Base-by-base conservation (phyloP, 2,797 vertebrate species). In the Moxostoma hubbsi region DNA sequence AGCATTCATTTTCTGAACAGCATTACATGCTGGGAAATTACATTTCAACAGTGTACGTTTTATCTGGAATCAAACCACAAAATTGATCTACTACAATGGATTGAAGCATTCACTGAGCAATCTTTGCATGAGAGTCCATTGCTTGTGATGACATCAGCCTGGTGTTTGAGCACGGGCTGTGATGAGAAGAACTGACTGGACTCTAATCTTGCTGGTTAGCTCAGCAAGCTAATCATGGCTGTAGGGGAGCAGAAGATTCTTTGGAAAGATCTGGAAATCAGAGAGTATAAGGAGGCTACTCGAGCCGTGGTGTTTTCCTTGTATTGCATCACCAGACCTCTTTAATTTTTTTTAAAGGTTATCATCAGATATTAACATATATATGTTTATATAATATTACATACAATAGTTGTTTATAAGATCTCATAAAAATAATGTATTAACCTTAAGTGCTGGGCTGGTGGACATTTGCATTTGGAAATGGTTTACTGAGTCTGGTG, bases 271-370 rank as follows among this genome's bases (percentile, higher is more conserved):
- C 65, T 75, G 75, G 77, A 83, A 36, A 83, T 78, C 69, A 73
- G 76, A 74, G 75, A n/a, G 57, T 64, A 64, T 80, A 80, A 71
- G 58, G 24, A 68, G 7, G 51, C 58, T 15, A 16, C 65, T 77
- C 55, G 6, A 82, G 80, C 74, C 43, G 65, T 15, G 47, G 72
- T 43, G 77, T 81, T 86, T 86, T 68, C 85, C 75, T 55, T 66
- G 61, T 75, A 50, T 86, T 86, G 85, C 85, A 86, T 86, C 85
- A 86, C 77, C 71, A 15, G 6, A 50, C 75, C 64, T 82, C 70
- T 77, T 84, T 71, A 77, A 73, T 80, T 78, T 72, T 61, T 80
- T 84, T 77, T 78, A 80, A 82, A 36, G 36, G 4, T 36, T 36
- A 36, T 36, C 36, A 36, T 36, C 36, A 36, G 36, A 36, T 36